These are phyloP conservation scores for Platygyra sinensis DNA, from an alignment of 64 coral and sea anemone genomes.

Conservation along the genomic window DNA sequence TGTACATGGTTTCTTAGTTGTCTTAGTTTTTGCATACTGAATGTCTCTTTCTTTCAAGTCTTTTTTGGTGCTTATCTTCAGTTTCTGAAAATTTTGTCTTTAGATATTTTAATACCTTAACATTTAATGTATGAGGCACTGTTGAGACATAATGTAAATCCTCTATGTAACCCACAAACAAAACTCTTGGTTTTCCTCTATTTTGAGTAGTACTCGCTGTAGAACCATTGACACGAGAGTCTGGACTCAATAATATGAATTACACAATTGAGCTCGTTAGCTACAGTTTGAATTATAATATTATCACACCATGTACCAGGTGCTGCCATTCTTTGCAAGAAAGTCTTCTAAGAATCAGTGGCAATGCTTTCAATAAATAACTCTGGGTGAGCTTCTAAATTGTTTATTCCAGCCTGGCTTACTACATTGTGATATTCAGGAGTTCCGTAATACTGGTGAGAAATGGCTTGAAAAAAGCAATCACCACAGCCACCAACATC, in stretches of 20 bases:
- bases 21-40: too few relatives aligned
- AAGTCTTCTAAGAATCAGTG: conserved; percentile 29
- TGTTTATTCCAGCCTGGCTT: conserved; percentile 47
- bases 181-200: conserved; percentile 9
- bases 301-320: conserved; percentile 81
- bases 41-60: too few relatives aligned
- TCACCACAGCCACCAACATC: too few relatives aligned
- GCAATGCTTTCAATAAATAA: conserved; percentile 60
- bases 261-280: conserved; percentile 64
- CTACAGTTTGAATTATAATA: conserved; percentile 53
- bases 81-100: too few relatives aligned
- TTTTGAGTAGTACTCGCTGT: too few relatives aligned
- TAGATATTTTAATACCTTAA: too few relatives aligned
- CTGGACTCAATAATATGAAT: conserved; percentile 77
- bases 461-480: conserved; percentile 64
- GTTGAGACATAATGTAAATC: conserved; percentile 78
- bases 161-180: conserved; percentile 75
- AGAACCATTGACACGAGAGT: too few relatives aligned
- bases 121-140: conserved; percentile 45
- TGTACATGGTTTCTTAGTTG: too few relatives aligned
- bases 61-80: too few relatives aligned
- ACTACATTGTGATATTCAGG: conserved; percentile 61
- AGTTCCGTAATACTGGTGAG: conserved; percentile 67
- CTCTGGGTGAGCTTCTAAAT: conserved; percentile 65
- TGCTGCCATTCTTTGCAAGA: conserved; percentile 53